Percentiles rank a stretch among this genome's conserved stretches.
Conservation (phyloP, 2,888 invertebrate species). For the Zelleria hepariella region DNA sequence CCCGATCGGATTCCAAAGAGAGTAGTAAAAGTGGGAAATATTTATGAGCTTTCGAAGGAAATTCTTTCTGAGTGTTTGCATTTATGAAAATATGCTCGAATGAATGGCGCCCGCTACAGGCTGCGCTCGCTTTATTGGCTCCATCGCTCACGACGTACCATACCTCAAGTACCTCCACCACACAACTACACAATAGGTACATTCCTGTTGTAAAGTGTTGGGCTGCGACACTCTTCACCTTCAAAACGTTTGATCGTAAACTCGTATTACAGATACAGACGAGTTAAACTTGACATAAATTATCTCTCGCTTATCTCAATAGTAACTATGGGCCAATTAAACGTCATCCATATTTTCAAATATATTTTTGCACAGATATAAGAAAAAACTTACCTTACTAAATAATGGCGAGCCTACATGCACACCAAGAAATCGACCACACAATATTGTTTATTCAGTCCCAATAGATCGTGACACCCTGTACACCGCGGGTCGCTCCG, state of each 20-base stretch:
- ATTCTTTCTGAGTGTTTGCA: constrained; percentile 70
- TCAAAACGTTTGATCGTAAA: too few relatives aligned
- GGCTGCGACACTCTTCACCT: too few relatives aligned
- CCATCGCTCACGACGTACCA: not conserved
- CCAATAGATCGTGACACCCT: constrained; percentile 22
- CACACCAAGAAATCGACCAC: not conserved
- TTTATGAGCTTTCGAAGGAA: constrained; percentile 70
- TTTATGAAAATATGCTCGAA: constrained; percentile 71
- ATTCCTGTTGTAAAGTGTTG: not conserved
- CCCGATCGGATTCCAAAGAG: constrained; percentile 21
- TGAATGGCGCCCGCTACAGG: constrained; percentile 40
- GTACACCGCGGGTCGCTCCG: constrained; percentile 36
- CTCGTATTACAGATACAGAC: too few relatives aligned
- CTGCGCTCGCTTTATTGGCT: constrained; percentile 11
- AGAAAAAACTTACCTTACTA: too few relatives aligned
- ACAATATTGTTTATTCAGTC: constrained; percentile 1
- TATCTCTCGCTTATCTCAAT: too few relatives aligned
- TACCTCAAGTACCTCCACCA: not conserved
- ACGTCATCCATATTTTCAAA: too few relatives aligned
- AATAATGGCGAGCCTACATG: too few relatives aligned
- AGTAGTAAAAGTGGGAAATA: constrained; percentile 67
- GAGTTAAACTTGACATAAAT: too few relatives aligned
- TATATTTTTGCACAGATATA: too few relatives aligned
- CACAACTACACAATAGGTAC: too few relatives aligned
- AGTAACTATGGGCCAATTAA: too few relatives aligned